Conservation (phyloP, 2,888 invertebrate species). For the Taenaris catops region DNA sequence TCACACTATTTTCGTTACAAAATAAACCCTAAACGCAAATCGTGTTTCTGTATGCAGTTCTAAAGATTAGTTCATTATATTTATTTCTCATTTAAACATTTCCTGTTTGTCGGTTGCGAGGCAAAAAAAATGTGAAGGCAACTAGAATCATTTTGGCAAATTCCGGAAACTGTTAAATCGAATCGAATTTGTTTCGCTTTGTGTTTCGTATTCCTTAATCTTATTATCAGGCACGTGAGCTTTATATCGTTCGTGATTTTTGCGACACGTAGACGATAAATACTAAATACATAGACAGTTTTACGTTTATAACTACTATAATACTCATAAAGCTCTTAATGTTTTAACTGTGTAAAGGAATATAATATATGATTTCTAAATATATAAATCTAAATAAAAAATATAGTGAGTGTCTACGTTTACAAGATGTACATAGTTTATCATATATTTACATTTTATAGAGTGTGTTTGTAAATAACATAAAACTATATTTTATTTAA, state of each 20-base stretch:
- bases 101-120: constrained; percentile 39
- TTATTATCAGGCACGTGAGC: constrained; percentile 66
- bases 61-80: constrained; percentile 43
- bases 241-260: constrained; percentile 62
- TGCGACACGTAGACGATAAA: constrained; percentile 53
- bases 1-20: too few species aligned
- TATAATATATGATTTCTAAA: too few species aligned
- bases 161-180: constrained; percentile 62
- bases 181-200: constrained; percentile 43
- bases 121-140: constrained; percentile 36
- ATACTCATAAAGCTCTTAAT: too few species aligned
- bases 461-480: too few species aligned
- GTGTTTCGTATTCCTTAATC: constrained; percentile 44
- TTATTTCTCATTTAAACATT: constrained; percentile 42
- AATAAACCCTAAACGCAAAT: constrained; percentile 4
- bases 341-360: too few species aligned
- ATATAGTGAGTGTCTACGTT: too few species aligned
- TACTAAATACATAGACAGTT: too few species aligned
- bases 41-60: constrained; percentile 32
- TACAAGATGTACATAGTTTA: too few species aligned
- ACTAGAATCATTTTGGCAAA: constrained; percentile 37
- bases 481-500: too few species aligned
- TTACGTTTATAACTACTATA: too few species aligned
- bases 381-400: too few species aligned
- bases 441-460: too few species aligned